phyloP scores from a whole-genome alignment of 1,140 invertebrate genomes.

The Tetragonula clypearis region DNA sequence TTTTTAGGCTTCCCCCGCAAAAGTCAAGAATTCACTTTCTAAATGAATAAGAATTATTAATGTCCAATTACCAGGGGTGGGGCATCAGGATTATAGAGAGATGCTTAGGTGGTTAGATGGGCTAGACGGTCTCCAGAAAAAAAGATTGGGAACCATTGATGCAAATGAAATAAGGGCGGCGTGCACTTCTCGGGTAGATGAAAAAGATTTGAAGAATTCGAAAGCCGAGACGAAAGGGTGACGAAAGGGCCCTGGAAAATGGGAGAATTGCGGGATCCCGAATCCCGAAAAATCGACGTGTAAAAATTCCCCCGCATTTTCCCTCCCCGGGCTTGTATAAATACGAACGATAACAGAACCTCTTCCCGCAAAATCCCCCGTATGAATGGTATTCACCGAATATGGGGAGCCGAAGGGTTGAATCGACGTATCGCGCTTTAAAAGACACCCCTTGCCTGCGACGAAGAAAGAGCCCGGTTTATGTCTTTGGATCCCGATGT shows the following conservation, averaged over 20 bases:
- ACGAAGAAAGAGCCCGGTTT: background rate
- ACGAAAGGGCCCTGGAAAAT: no score
- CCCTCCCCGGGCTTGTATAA: background rate
- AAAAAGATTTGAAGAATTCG: background rate
- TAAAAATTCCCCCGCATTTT: background rate
- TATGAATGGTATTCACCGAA: conserved; percentile 3
- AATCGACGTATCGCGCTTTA: conserved; percentile 5
- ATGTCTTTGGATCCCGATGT: background rate
- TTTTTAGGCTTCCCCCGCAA: no score
- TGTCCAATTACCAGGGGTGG: no score
- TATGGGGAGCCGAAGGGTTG: background rate
- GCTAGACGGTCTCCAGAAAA: no score
- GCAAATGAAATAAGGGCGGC: no score
- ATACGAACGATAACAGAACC: conserved; percentile 16
- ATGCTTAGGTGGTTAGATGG: no score
- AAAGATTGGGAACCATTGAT: no score
- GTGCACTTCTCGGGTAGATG: background rate
- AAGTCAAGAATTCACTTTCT: no score
- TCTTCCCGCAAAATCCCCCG: background rate
- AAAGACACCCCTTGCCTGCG: background rate
- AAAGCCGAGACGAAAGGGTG: no score
- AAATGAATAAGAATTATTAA: no score
- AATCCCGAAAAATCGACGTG: background rate
- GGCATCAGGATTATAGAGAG: no score
- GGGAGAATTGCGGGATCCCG: background rate